A percentile compares a stretch with the other conserved stretches of the same genome.
Conservation (phyloP, 2,888 invertebrate species). For the Microctonus brassicae region DNA sequence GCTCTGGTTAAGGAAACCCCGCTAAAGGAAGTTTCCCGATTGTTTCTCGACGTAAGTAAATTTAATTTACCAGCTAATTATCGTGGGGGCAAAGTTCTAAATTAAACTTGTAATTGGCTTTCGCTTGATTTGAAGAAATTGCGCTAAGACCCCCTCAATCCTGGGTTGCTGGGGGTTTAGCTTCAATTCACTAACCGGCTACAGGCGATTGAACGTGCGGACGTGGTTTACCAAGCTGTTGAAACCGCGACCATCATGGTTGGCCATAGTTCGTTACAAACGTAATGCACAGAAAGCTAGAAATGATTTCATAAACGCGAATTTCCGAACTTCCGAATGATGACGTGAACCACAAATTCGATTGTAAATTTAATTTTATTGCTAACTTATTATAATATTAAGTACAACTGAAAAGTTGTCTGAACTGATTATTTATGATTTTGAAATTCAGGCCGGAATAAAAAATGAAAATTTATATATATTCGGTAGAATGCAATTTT, state of each 20-base stretch:
- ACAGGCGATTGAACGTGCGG: conserved; percentile 19
- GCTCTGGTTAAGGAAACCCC: conserved; percentile 20
- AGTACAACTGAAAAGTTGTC: too few relatives aligned
- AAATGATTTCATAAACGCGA: background rate
- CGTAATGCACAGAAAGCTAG: conserved; percentile 7
- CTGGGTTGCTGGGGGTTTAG: conserved; percentile 6
- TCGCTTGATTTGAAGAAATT: conserved; percentile 65
- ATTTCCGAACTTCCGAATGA: background rate
- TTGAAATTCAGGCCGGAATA: too few relatives aligned
- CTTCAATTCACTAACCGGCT: conserved; percentile 18
- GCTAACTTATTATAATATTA: too few relatives aligned
- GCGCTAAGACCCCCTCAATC: conserved; percentile 49
- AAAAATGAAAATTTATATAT: too few relatives aligned
- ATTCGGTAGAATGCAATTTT: too few relatives aligned
- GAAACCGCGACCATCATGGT: background rate
- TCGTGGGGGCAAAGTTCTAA: conserved; percentile 64
- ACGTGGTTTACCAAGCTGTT: conserved; percentile 32
- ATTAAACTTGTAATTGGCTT: conserved; percentile 68
- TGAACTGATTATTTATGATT: too few relatives aligned
- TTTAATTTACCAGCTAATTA: conserved; percentile 67
- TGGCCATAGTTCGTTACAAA: background rate
- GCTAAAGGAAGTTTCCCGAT: conserved; percentile 56
- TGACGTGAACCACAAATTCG: too few relatives aligned
- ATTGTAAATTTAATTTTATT: too few relatives aligned
- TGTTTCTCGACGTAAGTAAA: conserved; percentile 66